phyloP scores from a whole-genome alignment of 2,113 vertebrate genomes.

The Myotis lucifugus region DNA sequence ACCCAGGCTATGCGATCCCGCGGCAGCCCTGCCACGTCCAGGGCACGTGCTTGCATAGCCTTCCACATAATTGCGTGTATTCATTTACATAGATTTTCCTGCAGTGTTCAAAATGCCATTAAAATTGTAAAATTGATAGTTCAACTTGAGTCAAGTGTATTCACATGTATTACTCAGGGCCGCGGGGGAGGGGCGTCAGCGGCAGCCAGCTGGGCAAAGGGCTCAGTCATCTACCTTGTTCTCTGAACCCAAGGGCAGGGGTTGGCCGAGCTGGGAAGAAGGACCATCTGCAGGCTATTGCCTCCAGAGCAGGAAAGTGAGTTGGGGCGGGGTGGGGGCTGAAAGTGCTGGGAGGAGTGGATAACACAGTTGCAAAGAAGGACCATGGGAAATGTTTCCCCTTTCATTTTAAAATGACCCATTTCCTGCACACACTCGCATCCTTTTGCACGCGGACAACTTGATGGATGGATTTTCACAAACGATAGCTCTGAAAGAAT shows the following conservation, averaged over 20 bases:
- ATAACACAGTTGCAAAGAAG: not conserved
- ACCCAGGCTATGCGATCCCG: rapidly evolving
- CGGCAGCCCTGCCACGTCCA: not conserved
- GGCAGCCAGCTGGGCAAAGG: not conserved
- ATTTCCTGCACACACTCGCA: not conserved
- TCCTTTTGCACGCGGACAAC: not conserved
- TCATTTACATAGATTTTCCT: slow-evolving; percentile 16
- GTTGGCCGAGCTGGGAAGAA: rapidly evolving
- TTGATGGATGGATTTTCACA: not conserved
- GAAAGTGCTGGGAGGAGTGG: not conserved
- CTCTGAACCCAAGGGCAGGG: not conserved
- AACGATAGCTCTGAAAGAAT: not conserved
- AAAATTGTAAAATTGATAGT: slow-evolving; percentile 20
- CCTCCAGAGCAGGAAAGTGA: not conserved
- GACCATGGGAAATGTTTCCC: not conserved
- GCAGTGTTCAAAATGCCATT: not conserved
- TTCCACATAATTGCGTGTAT: not conserved
- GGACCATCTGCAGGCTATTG: not conserved
- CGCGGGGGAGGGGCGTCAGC: not conserved
- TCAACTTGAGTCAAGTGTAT: not conserved
- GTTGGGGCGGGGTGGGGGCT: not conserved
- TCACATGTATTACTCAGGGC: not conserved
- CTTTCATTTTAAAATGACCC: not conserved
- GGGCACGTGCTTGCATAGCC: not conserved
- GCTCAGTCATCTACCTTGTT: not conserved